These are phyloP conservation scores for Ephestia elutella DNA, from an alignment of 1,140 invertebrate genomes.

Conservation along the genomic window DNA sequence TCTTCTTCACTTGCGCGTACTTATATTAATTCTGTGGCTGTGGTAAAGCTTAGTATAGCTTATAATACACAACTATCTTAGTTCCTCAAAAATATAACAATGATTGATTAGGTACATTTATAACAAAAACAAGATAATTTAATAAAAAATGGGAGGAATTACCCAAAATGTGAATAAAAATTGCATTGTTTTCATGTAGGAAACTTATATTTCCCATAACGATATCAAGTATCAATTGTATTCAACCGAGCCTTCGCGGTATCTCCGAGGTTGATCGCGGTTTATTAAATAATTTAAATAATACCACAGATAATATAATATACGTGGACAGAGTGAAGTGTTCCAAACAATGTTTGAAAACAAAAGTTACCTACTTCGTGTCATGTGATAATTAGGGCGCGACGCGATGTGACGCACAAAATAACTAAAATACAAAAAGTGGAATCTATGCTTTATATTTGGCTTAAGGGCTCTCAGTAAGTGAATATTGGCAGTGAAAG, in stretches of 20 bases:
- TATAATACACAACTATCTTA: no score
- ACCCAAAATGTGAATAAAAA: background rate
- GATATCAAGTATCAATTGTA: background rate
- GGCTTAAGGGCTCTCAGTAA: no score
- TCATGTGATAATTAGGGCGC: background rate
- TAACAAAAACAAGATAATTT: no score
- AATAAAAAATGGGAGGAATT: background rate
- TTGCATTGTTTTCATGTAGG: background rate
- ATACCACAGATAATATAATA: no score
- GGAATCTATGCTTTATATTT: no score
- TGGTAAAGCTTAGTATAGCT: no score
- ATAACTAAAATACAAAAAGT: background rate
- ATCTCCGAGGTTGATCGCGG: background rate
- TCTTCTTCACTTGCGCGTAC: no score
- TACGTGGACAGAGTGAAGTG: background rate
- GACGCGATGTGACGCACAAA: background rate
- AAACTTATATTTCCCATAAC: background rate
- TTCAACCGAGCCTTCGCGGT: background rate
- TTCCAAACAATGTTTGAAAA: background rate
- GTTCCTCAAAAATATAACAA: no score
- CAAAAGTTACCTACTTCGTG: background rate
- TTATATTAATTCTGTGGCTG: no score
- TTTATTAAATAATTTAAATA: background rate
- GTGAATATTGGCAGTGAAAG: no score
- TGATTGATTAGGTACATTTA: no score